Percentiles rank a stretch among this genome's conserved stretches.
Conservation (phyloP, 2,888 invertebrate genomes). For the Nephrotoma appendiculata region DNA sequence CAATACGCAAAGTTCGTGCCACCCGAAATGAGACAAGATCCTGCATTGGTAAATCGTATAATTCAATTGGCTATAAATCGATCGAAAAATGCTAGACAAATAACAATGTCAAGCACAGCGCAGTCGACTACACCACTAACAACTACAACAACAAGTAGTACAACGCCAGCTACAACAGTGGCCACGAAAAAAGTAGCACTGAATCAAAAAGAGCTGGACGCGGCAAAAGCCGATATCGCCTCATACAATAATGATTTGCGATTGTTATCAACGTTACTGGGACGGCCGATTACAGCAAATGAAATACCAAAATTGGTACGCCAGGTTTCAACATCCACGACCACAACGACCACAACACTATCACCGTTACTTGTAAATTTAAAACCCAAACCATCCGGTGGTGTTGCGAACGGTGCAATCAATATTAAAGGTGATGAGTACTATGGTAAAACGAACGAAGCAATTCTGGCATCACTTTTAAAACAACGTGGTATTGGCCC, state of each 20-base stretch:
- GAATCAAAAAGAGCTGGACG: slow-evolving; percentile 13
- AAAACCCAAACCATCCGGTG: slow-evolving; percentile 1
- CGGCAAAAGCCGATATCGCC: slow-evolving; percentile 16
- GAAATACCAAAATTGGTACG: slow-evolving; percentile 16
- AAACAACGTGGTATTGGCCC: slow-evolving; percentile 61
- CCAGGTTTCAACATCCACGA: slow-evolving; percentile 21
- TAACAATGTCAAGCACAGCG: slow-evolving; percentile 6
- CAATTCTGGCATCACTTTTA: slow-evolving; percentile 50
- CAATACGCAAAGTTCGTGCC: slow-evolving; percentile 16
- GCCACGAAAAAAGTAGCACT: slow-evolving; percentile 19
- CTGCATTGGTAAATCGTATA: slow-evolving; percentile 36
- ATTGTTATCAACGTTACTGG: slow-evolving; percentile 19
- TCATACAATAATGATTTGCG: slow-evolving; percentile 19
- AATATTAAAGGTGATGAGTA: neutral
- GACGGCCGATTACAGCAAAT: slow-evolving; percentile 17
- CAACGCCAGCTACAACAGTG: slow-evolving; percentile 19
- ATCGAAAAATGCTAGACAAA: slow-evolving; percentile 12
- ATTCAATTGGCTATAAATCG: slow-evolving; percentile 38
- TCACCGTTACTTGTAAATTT: neutral
- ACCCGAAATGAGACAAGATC: slow-evolving; percentile 14
- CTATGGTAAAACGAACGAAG: slow-evolving; percentile 51
- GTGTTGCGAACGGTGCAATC: slow-evolving; percentile 12
- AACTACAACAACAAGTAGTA: slow-evolving; percentile 9
- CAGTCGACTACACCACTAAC: slow-evolving; percentile 16
- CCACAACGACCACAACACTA: slow-evolving; percentile 25